Base-by-base conservation (phyloP, 2,797 vertebrate genomes). In the Thripadectes ignobilis region DNA sequence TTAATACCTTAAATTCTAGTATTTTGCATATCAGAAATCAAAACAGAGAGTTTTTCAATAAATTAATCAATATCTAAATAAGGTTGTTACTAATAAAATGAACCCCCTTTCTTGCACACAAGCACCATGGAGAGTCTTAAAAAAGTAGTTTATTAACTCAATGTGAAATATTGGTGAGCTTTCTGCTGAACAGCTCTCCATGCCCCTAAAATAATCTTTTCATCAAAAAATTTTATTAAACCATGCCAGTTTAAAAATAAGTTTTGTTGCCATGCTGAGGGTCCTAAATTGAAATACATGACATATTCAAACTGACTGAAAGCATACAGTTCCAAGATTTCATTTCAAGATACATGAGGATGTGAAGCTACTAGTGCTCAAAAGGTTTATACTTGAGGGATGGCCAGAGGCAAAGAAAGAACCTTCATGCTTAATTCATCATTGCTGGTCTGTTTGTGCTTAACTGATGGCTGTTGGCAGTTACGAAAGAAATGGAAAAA, bases 391-490 rank as follows among this genome's bases (percentile, higher is more conserved):
- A 43, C 71, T 18, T 61, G 15, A 82, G 84, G 81, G 66, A 85
- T 73, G 20, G 67, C 94, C 43, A 73, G 67, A 87, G 86, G 89
- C 77, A 89, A 82, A 89, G 45, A 89, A 54, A 86, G 77, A 58
- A 85, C 15, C 16, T 32, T 92, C 36, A 84, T 85, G 67, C 23
- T 69, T 89, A 92, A 91, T 92, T 94, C 86, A 85, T 87, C 22
- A 38, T 34, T 69, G 39, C 63, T 79, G 11, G 11, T 82, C 58
- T 91, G 46, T 62, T 73, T 87, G 36, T 69, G 58, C 82, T 76
- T 88, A 89, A 62, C 39, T 86, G 39, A 69, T 68, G 34, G 38
- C 9, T 88, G 49, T 46, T 88, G 59, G 32, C 74, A 76, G 67
- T 52, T 76, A 67, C 10, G 26, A 76, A 87, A 51, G 27, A 32